Conservation (phyloP, 2,888 invertebrate genomes). For the Phaedon cochleariae region DNA sequence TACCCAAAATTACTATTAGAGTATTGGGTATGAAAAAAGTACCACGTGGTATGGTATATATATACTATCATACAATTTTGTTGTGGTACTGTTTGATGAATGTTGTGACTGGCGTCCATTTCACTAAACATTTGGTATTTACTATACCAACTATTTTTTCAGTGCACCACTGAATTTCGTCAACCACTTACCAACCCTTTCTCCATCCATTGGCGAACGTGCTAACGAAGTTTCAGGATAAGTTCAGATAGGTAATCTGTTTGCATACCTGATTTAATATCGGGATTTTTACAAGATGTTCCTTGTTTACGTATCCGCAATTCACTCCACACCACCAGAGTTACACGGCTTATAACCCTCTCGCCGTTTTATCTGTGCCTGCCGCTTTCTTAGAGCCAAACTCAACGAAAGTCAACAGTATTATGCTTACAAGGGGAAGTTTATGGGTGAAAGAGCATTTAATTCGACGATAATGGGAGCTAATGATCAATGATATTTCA, state of each 20-base stretch:
- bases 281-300: slow-evolving; percentile 48
- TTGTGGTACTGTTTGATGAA: too few relatives aligned
- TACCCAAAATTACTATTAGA: too few relatives aligned
- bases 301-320: slow-evolving; percentile 44
- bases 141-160: not conserved
- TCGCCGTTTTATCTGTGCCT: slow-evolving; percentile 36
- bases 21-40: too few relatives aligned
- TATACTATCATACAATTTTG: too few relatives aligned
- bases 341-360: slow-evolving; percentile 43
- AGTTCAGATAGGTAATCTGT: slow-evolving; percentile 48
- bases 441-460: slow-evolving; percentile 1
- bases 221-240: slow-evolving; percentile 40
- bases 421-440: slow-evolving; percentile 21
- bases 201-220: slow-evolving; percentile 27
- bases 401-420: slow-evolving; percentile 35
- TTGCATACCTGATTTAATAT: slow-evolving; percentile 52
- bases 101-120: too few relatives aligned
- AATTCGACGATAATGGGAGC: not conserved
- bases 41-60: too few relatives aligned
- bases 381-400: slow-evolving; percentile 28
- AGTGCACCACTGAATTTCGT: not conserved
- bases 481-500: not conserved
- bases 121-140: not conserved
- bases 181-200: slow-evolving; percentile 10
- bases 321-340: slow-evolving; percentile 31